These are phyloP conservation scores for Protophormia terraenovae DNA, from an alignment of 2,888 invertebrate species.

Conservation along the genomic window DNA sequence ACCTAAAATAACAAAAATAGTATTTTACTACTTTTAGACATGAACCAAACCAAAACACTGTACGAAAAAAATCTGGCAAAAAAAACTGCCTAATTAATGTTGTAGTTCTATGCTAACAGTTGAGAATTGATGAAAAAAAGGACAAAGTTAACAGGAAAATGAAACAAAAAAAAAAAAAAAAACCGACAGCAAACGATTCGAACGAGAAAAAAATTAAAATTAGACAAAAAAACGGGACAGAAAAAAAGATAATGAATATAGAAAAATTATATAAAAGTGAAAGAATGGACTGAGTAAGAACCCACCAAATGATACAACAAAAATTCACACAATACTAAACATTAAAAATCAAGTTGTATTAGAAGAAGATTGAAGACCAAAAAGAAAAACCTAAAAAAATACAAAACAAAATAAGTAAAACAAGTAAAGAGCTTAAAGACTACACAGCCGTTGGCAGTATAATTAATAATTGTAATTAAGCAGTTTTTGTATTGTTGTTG, in stretches of 20 bases:
- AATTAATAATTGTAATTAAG: slow-evolving; percentile 69
- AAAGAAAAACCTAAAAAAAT: not conserved
- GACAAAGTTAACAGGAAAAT: slow-evolving; percentile 39
- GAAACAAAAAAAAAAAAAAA: slow-evolving; percentile 14
- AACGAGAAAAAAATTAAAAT: slow-evolving; percentile 12
- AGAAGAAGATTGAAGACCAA: slow-evolving; percentile 34
- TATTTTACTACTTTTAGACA: slow-evolving; percentile 24
- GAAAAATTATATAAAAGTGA: slow-evolving; percentile 12
- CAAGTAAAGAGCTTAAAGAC: slow-evolving; percentile 10
- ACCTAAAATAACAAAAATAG: not conserved
- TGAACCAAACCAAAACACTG: not conserved
- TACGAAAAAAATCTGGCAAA: not conserved
- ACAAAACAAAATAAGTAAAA: slow-evolving; percentile 9
- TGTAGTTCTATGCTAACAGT: slow-evolving; percentile 43
- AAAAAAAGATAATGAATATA: not conserved
- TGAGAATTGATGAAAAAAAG: slow-evolving; percentile 32
- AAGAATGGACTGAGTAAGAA: not conserved
- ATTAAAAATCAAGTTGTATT: slow-evolving; percentile 57
- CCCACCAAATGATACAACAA: not conserved
- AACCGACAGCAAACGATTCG: slow-evolving; percentile 1
- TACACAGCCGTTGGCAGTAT: slow-evolving; percentile 51
- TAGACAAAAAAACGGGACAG: not conserved
- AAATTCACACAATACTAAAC: slow-evolving; percentile 31
- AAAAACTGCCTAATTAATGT: slow-evolving; percentile 59
- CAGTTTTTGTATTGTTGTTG: slow-evolving; percentile 13